Evolutionary conservation across 2,113 vertebrate genomes (phyloP).

Genomic region (Scartelaos histophorus): DNA sequence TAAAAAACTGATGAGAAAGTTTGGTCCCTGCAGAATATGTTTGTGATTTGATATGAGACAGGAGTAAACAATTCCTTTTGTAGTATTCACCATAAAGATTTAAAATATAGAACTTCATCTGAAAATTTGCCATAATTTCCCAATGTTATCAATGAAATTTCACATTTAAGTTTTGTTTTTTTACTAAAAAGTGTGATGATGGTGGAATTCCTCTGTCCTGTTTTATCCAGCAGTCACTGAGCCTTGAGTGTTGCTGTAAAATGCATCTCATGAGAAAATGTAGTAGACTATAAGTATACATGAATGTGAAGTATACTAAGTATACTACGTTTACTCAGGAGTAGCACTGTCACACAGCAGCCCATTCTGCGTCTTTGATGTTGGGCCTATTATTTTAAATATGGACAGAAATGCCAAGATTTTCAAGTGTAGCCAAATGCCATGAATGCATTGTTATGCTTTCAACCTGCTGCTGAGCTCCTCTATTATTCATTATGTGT

Average conservation of each 20-base stretch:
- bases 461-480: conserved; percentile 40
- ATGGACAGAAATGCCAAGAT: conserved; percentile 34
- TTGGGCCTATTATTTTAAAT: conserved; percentile 4
- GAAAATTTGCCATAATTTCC: neutral
- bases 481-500: conserved; percentile 65
- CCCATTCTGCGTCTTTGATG: conserved; percentile 12
- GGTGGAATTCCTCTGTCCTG: neutral
- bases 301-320: conserved; percentile 78
- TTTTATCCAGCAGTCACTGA: neutral
- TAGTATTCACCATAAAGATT: neutral
- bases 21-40: too few relatives aligned
- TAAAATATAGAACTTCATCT: neutral
- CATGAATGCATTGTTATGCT: conserved; percentile 53
- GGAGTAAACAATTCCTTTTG: neutral
- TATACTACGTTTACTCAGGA: conserved; percentile 83
- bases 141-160: neutral
- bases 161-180: neutral
- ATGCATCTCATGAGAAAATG: conserved; percentile 75
- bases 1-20: too few relatives aligned
- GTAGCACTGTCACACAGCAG: conserved; percentile 18
- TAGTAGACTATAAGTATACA: conserved; percentile 84
- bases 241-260: neutral
- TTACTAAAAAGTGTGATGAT: neutral
- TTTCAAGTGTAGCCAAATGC: conserved; percentile 38
- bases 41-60: neutral